Conservation (phyloP, 2,797 vertebrate genomes). For the Mormyrus hasselquistii region DNA sequence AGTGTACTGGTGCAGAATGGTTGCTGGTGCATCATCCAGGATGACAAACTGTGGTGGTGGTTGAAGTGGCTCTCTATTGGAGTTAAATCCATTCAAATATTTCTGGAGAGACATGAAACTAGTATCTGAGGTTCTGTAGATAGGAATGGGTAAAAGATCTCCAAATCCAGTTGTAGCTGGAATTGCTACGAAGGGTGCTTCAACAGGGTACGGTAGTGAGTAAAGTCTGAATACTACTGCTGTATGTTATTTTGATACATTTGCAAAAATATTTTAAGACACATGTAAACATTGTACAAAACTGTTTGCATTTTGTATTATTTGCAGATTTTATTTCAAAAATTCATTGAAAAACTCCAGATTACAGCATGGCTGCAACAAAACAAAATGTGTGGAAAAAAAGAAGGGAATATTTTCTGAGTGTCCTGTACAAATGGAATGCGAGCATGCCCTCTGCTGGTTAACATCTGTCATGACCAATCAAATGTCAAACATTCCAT, state of each 20-base stretch:
- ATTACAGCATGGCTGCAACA: not conserved
- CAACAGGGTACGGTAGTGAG: not conserved
- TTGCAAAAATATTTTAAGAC: not conserved
- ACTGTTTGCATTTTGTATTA: not conserved
- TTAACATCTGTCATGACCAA: slow-evolving; percentile 7
- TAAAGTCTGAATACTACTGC: not conserved
- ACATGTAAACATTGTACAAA: not conserved
- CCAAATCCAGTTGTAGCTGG: not conserved
- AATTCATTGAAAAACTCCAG: not conserved
- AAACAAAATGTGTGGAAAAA: not conserved
- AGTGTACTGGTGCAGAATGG: not conserved
- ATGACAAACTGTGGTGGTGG: not conserved
- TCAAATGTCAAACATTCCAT: not conserved
- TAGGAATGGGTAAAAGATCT: not conserved
- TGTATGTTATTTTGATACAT: not conserved
- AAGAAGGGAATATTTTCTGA: not conserved
- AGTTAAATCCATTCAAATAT: not conserved
- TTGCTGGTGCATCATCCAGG: not conserved
- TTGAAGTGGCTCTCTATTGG: not conserved
- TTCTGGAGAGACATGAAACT: not conserved
- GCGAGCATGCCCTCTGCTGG: slow-evolving; percentile 41
- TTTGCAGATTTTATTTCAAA: not conserved
- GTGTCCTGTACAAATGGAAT: not conserved
- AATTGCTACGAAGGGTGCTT: not conserved
- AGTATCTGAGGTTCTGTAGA: not conserved